Conservation (phyloP, 1,140 invertebrate species). For the Halesus radiatus region DNA sequence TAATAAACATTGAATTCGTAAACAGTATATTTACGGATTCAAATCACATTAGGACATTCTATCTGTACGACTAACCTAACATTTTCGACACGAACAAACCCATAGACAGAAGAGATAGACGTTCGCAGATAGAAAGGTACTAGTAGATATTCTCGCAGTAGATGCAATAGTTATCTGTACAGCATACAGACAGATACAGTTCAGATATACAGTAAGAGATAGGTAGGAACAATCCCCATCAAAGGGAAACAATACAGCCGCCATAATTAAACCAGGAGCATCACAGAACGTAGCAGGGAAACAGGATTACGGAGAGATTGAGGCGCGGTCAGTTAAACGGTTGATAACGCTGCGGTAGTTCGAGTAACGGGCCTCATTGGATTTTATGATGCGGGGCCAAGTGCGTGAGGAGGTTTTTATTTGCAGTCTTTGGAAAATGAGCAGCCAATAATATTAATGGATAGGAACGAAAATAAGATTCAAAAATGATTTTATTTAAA, state of each 20-base stretch:
- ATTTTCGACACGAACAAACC: not conserved
- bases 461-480: too few relatives aligned
- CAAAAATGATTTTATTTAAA: too few relatives aligned
- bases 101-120: not conserved
- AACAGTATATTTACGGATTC: too few relatives aligned
- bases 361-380: slow-evolving; percentile 26
- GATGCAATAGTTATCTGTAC: not conserved
- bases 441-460: too few relatives aligned
- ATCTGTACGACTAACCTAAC: too few relatives aligned
- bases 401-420: not conserved
- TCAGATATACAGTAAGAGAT: slow-evolving; percentile 17
- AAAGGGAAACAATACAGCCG: slow-evolving; percentile 23
- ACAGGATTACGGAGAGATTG: slow-evolving; percentile 45
- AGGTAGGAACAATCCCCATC: slow-evolving; percentile 40
- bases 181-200: not conserved
- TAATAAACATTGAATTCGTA: too few relatives aligned
- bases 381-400: slow-evolving; percentile 41
- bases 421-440: not conserved
- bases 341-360: slow-evolving; percentile 32
- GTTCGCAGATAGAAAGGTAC: not conserved
- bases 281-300: slow-evolving; percentile 35
- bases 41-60: not conserved
- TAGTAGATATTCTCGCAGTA: too few relatives aligned
- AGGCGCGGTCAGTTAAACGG: slow-evolving; percentile 35
- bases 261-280: slow-evolving; percentile 41